Conservation (phyloP, 1,140 invertebrate species). For the Drosophila nigrodunni region DNA sequence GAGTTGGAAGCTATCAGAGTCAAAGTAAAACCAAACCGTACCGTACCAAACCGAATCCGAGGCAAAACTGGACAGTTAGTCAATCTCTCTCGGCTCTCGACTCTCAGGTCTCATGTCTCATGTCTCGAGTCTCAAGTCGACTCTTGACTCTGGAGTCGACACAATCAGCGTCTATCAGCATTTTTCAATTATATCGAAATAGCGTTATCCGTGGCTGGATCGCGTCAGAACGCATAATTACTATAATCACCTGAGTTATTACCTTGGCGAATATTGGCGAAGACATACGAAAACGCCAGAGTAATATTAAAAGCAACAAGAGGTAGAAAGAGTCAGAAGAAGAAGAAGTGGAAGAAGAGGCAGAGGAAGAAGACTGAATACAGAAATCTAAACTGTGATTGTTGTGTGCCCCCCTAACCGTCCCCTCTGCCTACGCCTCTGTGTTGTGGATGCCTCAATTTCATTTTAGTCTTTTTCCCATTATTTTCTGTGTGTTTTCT, state of each 20-base stretch:
- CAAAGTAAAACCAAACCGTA: neutral
- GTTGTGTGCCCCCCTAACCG: constrained; percentile 21
- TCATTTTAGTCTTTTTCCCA: constrained; percentile 81
- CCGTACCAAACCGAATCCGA: constrained; percentile 6
- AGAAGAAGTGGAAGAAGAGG: neutral
- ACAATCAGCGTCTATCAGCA: constrained; percentile 85
- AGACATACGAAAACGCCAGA: constrained; percentile 60
- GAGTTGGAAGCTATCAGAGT: neutral
- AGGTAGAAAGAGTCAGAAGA: constrained; percentile 6
- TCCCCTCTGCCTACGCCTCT: neutral
- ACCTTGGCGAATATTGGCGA: constrained; percentile 84
- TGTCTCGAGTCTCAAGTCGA: neutral
- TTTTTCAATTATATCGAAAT: constrained; percentile 85
- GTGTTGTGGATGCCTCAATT: constrained; percentile 59
- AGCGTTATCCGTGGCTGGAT: constrained; percentile 84
- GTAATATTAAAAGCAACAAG: constrained; percentile 77
- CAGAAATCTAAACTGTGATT: constrained; percentile 82
- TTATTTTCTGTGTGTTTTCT: constrained; percentile 71
- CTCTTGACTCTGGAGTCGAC: constrained; percentile 16
- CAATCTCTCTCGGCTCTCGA: constrained; percentile 25
- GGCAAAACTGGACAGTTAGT: constrained; percentile 31
- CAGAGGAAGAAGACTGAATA: constrained; percentile 18
- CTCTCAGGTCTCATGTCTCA: neutral
- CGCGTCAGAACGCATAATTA: constrained; percentile 85
- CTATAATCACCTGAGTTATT: constrained; percentile 85